phyloP scores from a whole-genome alignment of 2,888 invertebrate genomes.

The Antitype chi region DNA sequence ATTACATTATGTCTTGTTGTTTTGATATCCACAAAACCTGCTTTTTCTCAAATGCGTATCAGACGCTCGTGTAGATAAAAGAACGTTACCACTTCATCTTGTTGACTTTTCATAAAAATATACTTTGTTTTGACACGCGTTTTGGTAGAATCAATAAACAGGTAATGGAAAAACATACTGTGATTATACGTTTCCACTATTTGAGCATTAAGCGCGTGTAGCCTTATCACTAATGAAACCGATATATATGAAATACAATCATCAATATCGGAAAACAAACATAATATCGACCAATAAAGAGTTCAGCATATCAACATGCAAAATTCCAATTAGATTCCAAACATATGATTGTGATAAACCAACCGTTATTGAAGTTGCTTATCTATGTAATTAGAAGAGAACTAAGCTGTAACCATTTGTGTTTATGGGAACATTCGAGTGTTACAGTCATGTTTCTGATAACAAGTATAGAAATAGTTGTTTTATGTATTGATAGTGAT shows the following conservation, averaged over 20 bases:
- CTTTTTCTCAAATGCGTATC: constrained; percentile 38
- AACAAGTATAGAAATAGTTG: constrained; percentile 72
- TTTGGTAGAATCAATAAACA: constrained; percentile 55
- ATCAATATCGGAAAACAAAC: constrained; percentile 88
- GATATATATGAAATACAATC: constrained; percentile 85
- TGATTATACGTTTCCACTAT: constrained; percentile 65
- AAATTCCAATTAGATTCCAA: constrained; percentile 90
- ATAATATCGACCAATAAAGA: constrained; percentile 90
- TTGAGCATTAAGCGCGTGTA: constrained; percentile 68
- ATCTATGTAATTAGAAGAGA: constrained; percentile 90
- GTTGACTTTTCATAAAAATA: constrained; percentile 54
- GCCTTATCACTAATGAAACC: constrained; percentile 76
- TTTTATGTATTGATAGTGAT: constrained; percentile 53
- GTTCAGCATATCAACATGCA: constrained; percentile 89
- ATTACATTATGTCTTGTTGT: constrained; percentile 11
- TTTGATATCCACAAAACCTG: constrained; percentile 40
- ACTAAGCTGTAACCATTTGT: constrained; percentile 89
- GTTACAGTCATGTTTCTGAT: constrained; percentile 77
- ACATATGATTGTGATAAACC: constrained; percentile 89
- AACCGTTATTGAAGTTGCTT: constrained; percentile 89
- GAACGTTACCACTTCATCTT: constrained; percentile 55
- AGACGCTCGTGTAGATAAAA: constrained; percentile 49
- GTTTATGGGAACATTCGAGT: constrained; percentile 87
- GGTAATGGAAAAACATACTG: constrained; percentile 37
- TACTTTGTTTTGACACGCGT: constrained; percentile 46